Conservation (phyloP, 2,888 invertebrate species). For the Drosophila setosimentum region DNA sequence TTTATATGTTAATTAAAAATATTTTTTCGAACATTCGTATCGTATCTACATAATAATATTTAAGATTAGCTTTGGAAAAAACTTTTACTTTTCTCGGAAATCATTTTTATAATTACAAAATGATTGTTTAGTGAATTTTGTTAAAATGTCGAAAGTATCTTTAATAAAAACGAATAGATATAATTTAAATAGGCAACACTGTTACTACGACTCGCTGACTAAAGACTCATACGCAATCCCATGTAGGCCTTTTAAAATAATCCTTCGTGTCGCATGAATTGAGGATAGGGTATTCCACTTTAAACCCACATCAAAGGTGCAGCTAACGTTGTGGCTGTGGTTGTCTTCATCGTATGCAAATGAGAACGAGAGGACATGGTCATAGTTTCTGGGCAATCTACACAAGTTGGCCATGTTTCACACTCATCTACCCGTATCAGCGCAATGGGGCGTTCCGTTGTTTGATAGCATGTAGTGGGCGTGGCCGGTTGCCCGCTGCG, state of each 20-base stretch:
- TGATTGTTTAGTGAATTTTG: not conserved
- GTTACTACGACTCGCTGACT: not conserved
- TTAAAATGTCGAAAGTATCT: not conserved
- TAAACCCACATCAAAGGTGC: conserved; percentile 58
- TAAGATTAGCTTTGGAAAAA: not conserved
- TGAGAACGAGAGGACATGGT: conserved; percentile 38
- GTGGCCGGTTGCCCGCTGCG: conserved; percentile 55
- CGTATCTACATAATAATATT: not conserved
- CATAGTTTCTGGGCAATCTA: conserved; percentile 38
- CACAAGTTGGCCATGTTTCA: conserved; percentile 37
- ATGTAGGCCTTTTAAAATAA: not conserved
- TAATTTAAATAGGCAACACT: not conserved
- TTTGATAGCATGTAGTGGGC: conserved; percentile 59
- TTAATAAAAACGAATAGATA: not conserved
- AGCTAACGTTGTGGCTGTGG: conserved; percentile 1
- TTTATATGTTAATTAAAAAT: not conserved
- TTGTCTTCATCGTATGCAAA: conserved; percentile 48
- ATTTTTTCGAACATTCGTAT: not conserved
- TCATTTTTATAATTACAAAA: not conserved
- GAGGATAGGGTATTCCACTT: not conserved
- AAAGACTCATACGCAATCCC: not conserved
- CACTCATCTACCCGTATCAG: conserved; percentile 5
- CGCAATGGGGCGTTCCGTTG: conserved; percentile 42
- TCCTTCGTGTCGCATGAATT: not conserved
- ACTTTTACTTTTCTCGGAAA: not conserved